These are phyloP conservation scores for Typhlichthys subterraneus DNA, from an alignment of 2,797 vertebrate species.

Conservation along the genomic window DNA sequence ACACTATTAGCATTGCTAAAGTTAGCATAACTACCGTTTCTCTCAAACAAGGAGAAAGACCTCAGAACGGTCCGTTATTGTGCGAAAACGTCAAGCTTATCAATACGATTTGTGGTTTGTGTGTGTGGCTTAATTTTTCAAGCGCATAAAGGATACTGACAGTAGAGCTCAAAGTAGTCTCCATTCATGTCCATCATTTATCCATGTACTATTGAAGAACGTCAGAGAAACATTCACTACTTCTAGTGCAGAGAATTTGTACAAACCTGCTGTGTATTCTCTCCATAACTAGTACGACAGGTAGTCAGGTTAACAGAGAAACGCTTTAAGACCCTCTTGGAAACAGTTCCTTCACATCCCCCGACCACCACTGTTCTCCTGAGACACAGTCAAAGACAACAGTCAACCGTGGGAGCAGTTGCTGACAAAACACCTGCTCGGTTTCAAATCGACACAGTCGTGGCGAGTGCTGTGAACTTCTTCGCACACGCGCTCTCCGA, in stretches of 20 bases:
- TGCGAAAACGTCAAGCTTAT: slow-evolving; percentile 70
- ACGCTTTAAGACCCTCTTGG: slow-evolving; percentile 38
- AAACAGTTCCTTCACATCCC: slow-evolving; percentile 32
- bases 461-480: slow-evolving; percentile 43
- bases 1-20: slow-evolving; percentile 70
- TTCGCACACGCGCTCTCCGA: slow-evolving; percentile 36
- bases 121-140: slow-evolving; percentile 49
- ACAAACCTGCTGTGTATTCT: slow-evolving; percentile 74
- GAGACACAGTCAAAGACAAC: slow-evolving; percentile 49
- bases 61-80: slow-evolving; percentile 63
- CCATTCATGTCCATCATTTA: slow-evolving; percentile 49
- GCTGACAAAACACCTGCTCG: slow-evolving; percentile 32
- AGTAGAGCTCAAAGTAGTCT: slow-evolving; percentile 42
- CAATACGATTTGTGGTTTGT: slow-evolving; percentile 43
- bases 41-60: slow-evolving; percentile 59
- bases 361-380: slow-evolving; percentile 52
- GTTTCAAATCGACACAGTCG: slow-evolving; percentile 9
- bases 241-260: slow-evolving; percentile 62
- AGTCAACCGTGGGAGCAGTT: slow-evolving; percentile 32
- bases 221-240: slow-evolving; percentile 40
- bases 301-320: slow-evolving; percentile 58
- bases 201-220: slow-evolving; percentile 51
- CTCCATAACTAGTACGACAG: slow-evolving; percentile 61
- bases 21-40: slow-evolving; percentile 26
- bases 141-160: slow-evolving; percentile 36